Evolutionary conservation across 2,888 invertebrate genomes (phyloP), one percentile per base, ranked within the genome.

Genomic region (Onchidella celtica): DNA sequence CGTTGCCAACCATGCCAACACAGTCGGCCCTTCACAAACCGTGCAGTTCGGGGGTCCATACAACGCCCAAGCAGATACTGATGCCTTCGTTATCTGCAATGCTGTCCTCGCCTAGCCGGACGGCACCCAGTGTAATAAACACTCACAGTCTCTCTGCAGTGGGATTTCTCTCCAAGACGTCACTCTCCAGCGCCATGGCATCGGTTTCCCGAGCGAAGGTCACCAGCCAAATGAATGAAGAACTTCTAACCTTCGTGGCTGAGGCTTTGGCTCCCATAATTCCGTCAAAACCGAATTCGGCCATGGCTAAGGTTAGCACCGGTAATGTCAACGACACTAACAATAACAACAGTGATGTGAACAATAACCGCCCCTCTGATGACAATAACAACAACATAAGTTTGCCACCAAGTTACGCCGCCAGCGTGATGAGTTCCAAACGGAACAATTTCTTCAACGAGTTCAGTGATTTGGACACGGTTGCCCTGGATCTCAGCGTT

Each of bases 311-410:
- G 24, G 21, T 59, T 17, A 2, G 36, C 36, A 59, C n/a, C 24
- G 11, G 36, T 29, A 38, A 47, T 55, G 21, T 27, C 0, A 69
- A 24, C 38, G 55, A 47, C 47, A 17, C 24, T 24, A 79, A 70
- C 65, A 79, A 72, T 29, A 79, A 72, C 79, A 78, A 59, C 78
- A 61, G 47, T 70, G 32, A 32, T n/a, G 34, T n/a, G 40, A 32
- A n/a, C 68, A 79, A 70, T 63, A 69, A 36, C 68, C 17, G n/a
- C 4, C 29, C 1, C 11, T 40, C 14, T 32, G 61, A 61, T 24
- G 9, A 29, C 14, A 63, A 40, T 21, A 63, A 61, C 14, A 73
- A 73, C 61, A 61, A 27, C 38, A 36, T 36, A 2, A 9, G 32
- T n/a, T 40, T 17, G 21, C 36, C 40, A 1, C 40, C 29, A 3